These are phyloP conservation scores for Chaetogeoica ovagalla DNA, from an alignment of 2,888 invertebrate species.

Conservation along the genomic window DNA sequence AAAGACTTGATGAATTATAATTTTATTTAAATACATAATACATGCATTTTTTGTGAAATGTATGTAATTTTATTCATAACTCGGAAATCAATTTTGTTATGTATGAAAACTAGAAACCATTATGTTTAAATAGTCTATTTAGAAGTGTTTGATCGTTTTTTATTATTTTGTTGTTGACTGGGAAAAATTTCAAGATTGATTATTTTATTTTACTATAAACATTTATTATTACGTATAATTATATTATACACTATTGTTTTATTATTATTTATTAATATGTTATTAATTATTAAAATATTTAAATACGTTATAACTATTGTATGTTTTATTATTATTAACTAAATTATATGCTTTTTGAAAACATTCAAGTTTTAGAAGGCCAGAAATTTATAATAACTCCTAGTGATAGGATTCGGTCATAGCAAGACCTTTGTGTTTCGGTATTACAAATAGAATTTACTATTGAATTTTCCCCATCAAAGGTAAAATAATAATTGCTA, in stretches of 20 bases:
- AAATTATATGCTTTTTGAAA: no score
- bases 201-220: constrained; percentile 2
- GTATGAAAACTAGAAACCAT: neutral
- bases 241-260: constrained; percentile 12
- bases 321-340: constrained; percentile 7
- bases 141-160: constrained; percentile 14
- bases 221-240: neutral
- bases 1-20: constrained; percentile 40
- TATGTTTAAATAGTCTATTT: constrained; percentile 26
- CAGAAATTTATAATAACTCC: no score
- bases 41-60: neutral
- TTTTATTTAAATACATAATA: constrained; percentile 30
- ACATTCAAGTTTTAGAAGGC: no score
- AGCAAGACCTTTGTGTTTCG: no score
- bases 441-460: no score
- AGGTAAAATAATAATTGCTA: no score
- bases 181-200: constrained; percentile 18
- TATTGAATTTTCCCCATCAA: no score
- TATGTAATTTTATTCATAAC: neutral
- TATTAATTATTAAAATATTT: constrained; percentile 38
- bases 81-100: neutral
- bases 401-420: no score
- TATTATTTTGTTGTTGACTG: constrained; percentile 29
- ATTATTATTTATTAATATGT: constrained; percentile 29
- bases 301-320: neutral